Base-by-base conservation (phyloP, 2,797 vertebrate species). In the Scarus forsteni region DNA sequence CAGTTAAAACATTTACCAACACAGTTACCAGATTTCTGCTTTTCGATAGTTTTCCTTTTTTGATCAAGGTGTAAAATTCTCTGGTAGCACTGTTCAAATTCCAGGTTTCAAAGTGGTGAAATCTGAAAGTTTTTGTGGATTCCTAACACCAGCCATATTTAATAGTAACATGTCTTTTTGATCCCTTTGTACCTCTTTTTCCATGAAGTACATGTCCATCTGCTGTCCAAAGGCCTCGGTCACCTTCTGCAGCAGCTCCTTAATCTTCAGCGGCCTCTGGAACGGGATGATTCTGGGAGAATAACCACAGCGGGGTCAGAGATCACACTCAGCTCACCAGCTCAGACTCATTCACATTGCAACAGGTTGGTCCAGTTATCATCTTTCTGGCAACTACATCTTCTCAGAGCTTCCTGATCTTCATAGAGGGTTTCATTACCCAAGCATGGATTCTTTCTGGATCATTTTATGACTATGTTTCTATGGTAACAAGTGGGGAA, bases 151-250 rank as follows among this genome's bases (percentile, higher is more conserved):
- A 10, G 52, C 40, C 7, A 7, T 12, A 2, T 4, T 8, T 15
- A 5, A 51, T 14, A 35, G 42, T 1, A 27, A 4, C n/a, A 27
- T 27, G 39, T 8, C 48, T 15, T 2, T 34, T 35, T 2, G 5
- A 45, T 18, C 14, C 40, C 65, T 1, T 38, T 52, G 18, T 79
- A 97, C 97, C 95, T 98, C 96, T 46, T 96, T 96, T 84, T 95
- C 96, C 69, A 92, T 90, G 69, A 94, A 97, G 87, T 96, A 95
- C 70, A 98, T 92, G 77, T 98, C 97, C 96, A 97, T 95, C 83
- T 95, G 95, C 92, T 97, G 96, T 38, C 96, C 97, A 66, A 97
- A 97, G 79, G 96, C 97, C 86, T 98, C 96, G 0, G 92, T 97
- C 84, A 97, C 96, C 88, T 98, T 98, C 92, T 96, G 96, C 61